These are phyloP conservation scores for Zosterops lateralis DNA, from an alignment of 2,113 vertebrate species.

Conservation along the genomic window DNA sequence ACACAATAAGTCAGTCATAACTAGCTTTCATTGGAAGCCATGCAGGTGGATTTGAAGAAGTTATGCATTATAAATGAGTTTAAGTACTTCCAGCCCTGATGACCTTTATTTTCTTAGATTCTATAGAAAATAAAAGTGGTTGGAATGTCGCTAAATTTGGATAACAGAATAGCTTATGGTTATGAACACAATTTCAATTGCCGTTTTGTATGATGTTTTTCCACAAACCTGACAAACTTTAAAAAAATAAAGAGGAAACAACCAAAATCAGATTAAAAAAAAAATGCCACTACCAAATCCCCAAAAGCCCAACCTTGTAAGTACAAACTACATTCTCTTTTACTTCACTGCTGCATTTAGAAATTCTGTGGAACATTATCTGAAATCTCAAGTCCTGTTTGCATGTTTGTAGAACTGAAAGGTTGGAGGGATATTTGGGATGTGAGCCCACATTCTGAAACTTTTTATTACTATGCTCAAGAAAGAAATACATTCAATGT, in stretches of 20 bases:
- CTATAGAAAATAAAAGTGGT: not conserved
- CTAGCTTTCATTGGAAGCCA: not conserved
- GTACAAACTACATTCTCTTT: not conserved
- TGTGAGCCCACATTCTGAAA: not conserved
- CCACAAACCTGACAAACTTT: not conserved
- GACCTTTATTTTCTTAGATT: not conserved
- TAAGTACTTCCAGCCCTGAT: not conserved
- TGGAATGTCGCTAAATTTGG: not conserved
- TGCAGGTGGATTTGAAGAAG: not conserved
- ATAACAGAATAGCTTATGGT: not conserved
- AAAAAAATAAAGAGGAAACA: not conserved
- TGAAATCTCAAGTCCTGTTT: not conserved
- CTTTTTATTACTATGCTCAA: not conserved
- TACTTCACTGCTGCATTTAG: not conserved
- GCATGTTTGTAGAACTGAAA: not conserved
- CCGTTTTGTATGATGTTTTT: not conserved
- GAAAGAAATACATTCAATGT: not conserved
- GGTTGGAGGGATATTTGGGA: not conserved
- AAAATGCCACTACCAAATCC: rapidly evolving
- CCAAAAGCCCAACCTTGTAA: rapidly evolving
- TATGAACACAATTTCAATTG: not conserved
- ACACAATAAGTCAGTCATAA: not conserved
- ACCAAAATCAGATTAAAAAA: rapidly evolving
- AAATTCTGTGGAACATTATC: not conserved
- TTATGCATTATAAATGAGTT: not conserved